Evolutionary conservation across 2,888 invertebrate species (phyloP), one percentile per base, ranked within the genome.

Genomic region (Cacoxenus indagator): DNA sequence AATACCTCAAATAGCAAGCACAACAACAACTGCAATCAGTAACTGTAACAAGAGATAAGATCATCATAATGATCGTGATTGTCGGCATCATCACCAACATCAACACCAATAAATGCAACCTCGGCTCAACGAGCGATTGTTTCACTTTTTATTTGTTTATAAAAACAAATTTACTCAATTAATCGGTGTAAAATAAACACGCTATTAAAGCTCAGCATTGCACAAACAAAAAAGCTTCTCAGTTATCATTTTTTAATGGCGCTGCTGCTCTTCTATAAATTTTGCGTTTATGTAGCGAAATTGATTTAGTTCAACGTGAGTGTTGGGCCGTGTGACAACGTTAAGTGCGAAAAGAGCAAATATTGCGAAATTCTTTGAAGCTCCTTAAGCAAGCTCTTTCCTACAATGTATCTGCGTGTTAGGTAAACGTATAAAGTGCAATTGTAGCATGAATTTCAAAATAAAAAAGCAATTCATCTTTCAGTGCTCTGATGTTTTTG

Each of bases 171-270:
- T 43, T 43, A 43, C n/a, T 43, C n/a, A 51, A 51, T 51, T 37
- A 51, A 51, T 22, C 77, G 73, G 48, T 65, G 64, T 19, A 6
- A 14, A n/a, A 55, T 31, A 81, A 78, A 83, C 79, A 81, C 17
- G n/a, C 14, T 43, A 62, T 51, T 19, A 78, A 82, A 79, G 83
- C 83, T 80, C 70, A 8, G 8, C 5, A 6, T 22, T 5, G 66
- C 22, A 66, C 64, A 64, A 62, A 65, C 19, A 54, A 37, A 22
- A 14, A 26, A 9, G 24, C 26, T 45, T 46, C 24, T 27, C 22
- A 26, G 29, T 45, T 5, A 24, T 14, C 45, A 9, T 24, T 45
- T 43, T 22, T 43, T 26, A 8, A 22, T 29, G 14, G 9, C 9
- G 11, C 11, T 29, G 14, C 37, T 4, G 22, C 61, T 22, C n/a